These are phyloP conservation scores for Seira ritae DNA, from an alignment of 2,888 invertebrate species.

Conservation along the genomic window DNA sequence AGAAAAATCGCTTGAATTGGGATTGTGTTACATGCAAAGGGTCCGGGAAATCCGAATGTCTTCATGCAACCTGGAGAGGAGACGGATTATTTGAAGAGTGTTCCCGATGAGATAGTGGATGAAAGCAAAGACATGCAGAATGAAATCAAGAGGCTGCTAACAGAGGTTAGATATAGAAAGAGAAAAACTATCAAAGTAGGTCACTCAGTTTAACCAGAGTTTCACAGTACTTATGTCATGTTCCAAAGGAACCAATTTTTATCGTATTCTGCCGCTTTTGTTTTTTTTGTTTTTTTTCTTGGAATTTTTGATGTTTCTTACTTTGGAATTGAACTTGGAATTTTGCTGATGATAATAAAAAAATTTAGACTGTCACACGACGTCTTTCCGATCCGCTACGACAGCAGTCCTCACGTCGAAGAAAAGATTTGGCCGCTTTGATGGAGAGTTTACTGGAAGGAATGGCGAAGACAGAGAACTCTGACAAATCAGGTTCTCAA, in stretches of 20 bases:
- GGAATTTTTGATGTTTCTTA: neutral
- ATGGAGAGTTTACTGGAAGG: conserved; percentile 87
- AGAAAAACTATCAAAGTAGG: conserved; percentile 36
- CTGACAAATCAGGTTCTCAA: conserved; percentile 66
- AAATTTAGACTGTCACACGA: conserved; percentile 62
- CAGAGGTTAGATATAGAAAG: conserved; percentile 79
- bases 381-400: conserved; percentile 61
- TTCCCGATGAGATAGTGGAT: conserved; percentile 81
- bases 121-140: conserved; percentile 81
- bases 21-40: no score
- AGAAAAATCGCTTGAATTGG: no score
- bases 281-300: neutral
- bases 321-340: no score
- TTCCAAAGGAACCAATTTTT: neutral
- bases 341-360: neutral
- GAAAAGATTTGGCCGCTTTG: conserved; percentile 84
- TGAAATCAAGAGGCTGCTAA: conserved; percentile 82
- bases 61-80: conserved; percentile 78
- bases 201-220: neutral
- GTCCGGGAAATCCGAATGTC: conserved; percentile 86
- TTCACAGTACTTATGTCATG: neutral
- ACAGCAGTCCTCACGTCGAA: conserved; percentile 80
- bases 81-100: conserved; percentile 75
- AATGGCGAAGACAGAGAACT: conserved; percentile 79
- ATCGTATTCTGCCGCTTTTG: conserved; percentile 10